phyloP scores from a whole-genome alignment of 1,140 invertebrate genomes.

The Drosophila nigrodunni region DNA sequence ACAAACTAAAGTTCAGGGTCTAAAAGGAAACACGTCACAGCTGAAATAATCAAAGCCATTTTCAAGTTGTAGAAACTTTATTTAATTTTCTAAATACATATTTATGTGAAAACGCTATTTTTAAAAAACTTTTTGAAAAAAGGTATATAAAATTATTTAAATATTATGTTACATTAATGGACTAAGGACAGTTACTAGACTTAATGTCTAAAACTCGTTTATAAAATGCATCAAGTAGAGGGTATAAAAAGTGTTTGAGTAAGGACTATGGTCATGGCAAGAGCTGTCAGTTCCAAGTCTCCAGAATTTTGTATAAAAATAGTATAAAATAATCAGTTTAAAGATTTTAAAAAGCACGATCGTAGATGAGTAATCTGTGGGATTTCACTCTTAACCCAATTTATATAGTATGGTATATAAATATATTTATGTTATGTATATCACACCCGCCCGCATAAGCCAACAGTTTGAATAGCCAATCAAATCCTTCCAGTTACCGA shows the following conservation, averaged over 20 bases:
- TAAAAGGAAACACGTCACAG: no score
- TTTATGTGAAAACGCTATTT: slow-evolving; percentile 1
- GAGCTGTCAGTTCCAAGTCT: no score
- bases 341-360: no score
- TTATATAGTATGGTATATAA: slow-evolving; percentile 10
- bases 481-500: slow-evolving; percentile 59
- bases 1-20: no score
- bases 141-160: slow-evolving; percentile 7
- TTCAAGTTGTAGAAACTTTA: slow-evolving; percentile 14
- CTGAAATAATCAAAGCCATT: no score
- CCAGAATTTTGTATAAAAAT: no score
- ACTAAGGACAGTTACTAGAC: slow-evolving; percentile 15
- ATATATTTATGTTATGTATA: slow-evolving; percentile 15
- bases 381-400: no score
- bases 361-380: no score
- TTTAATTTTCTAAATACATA: slow-evolving; percentile 16
- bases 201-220: no score
- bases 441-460: slow-evolving; percentile 34
- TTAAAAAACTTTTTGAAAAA: background rate
- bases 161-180: slow-evolving; percentile 5
- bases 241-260: background rate
- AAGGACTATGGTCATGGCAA: no score
- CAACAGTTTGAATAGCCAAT: slow-evolving; percentile 39
- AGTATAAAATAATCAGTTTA: no score
- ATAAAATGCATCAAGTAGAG: background rate